Evolutionary conservation across 1,140 invertebrate species (phyloP).

Genomic region (Trissolcus basalis): DNA sequence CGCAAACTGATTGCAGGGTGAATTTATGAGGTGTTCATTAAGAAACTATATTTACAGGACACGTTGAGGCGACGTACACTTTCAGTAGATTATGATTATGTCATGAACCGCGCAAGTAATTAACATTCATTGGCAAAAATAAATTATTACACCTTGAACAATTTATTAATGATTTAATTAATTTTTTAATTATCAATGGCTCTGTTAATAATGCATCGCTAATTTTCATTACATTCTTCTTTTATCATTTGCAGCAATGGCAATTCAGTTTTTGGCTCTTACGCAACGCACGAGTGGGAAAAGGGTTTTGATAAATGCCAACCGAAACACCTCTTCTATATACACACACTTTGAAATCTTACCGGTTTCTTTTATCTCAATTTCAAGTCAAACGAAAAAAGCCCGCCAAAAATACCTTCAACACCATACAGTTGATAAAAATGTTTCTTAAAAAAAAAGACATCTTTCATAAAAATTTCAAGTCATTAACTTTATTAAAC

Average conservation of each 20-base stretch:
- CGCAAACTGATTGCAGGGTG: conserved; percentile 58
- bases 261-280: conserved; percentile 7
- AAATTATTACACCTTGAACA: conserved; percentile 27
- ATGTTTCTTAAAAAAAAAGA: no score
- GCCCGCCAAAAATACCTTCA: no score
- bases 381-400: no score
- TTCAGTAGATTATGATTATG: conserved; percentile 59
- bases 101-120: conserved; percentile 51
- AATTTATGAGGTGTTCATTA: conserved; percentile 61
- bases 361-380: no score
- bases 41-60: conserved; percentile 60
- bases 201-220: conserved; percentile 25
- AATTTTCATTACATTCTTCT: conserved; percentile 16
- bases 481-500: no score
- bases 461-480: no score
- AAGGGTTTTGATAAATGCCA: conserved; percentile 12
- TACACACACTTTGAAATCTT: neutral
- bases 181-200: conserved; percentile 35
- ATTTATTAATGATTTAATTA: conserved; percentile 52
- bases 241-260: conserved; percentile 9
- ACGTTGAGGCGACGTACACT: conserved; percentile 53
- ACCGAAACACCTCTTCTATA: conserved; percentile 5
- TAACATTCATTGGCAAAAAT: conserved; percentile 54
- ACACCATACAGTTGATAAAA: no score
- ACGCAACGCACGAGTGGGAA: neutral